Evolutionary conservation across 2,797 vertebrate genomes (phyloP).

Genomic region (Anisognathus igniventris): DNA sequence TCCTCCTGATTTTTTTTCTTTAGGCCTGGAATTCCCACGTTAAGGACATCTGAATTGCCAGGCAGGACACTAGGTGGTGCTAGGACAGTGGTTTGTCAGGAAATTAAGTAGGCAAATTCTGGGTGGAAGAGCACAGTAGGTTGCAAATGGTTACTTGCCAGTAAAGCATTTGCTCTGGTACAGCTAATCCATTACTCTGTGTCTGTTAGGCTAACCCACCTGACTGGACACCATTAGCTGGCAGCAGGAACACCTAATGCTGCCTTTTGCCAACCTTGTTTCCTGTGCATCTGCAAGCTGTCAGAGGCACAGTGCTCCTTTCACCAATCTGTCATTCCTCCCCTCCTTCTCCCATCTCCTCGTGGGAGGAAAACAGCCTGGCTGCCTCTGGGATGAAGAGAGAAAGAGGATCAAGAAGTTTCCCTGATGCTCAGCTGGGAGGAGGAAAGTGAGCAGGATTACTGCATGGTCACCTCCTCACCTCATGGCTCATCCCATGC

Average conservation of each 20-base stretch:
- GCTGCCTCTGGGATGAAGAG: not conserved
- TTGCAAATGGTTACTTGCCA: constrained; percentile 4
- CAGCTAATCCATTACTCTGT: not conserved
- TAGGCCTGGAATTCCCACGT: rapidly evolving
- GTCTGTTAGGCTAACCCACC: constrained; percentile 1
- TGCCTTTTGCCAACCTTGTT: constrained; percentile 1
- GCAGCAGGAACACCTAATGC: not conserved
- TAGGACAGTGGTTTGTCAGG: not conserved
- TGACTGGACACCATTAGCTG: constrained; percentile 7
- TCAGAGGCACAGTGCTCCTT: not conserved
- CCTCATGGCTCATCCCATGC: rapidly evolving
- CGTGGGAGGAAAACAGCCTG: not conserved
- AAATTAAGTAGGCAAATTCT: not conserved
- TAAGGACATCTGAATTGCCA: not conserved
- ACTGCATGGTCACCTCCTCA: rapidly evolving
- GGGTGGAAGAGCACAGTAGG: not conserved
- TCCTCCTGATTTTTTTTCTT: rapidly evolving
- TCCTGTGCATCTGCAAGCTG: not conserved
- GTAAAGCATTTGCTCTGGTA: not conserved
- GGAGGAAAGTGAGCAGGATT: rapidly evolving
- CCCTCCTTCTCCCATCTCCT: not conserved
- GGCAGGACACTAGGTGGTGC: constrained; percentile 55
- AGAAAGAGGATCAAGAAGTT: not conserved
- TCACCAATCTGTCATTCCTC: not conserved
- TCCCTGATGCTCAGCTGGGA: rapidly evolving